Evolutionary conservation across 2,113 vertebrate species (phyloP).

Genomic region (Tiliqua scincoides): DNA sequence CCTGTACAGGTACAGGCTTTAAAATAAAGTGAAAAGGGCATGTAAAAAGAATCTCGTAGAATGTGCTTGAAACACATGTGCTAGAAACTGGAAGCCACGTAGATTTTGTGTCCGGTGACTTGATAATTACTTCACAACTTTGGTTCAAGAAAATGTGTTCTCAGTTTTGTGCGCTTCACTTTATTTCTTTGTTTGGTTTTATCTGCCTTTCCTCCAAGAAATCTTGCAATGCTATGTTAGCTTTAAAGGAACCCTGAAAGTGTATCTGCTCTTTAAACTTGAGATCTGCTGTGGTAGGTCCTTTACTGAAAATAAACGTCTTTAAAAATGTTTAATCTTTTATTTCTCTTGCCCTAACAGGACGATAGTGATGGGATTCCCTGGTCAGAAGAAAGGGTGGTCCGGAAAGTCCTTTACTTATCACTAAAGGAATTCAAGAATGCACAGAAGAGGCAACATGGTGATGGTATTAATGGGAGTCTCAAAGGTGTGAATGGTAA

Average conservation of each 20-base stretch:
- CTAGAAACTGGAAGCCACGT: background rate
- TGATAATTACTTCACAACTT: background rate
- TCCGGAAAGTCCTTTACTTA: constrained; percentile 98
- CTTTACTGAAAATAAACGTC: background rate
- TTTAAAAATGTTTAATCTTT: constrained; percentile 20
- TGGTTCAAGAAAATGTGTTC: background rate
- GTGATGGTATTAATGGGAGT: constrained; percentile 84
- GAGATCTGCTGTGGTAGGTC: background rate
- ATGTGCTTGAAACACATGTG: background rate
- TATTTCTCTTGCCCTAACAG: constrained; percentile 69
- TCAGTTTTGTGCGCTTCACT: background rate
- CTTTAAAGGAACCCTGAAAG: background rate
- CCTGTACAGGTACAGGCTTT: too few relatives aligned
- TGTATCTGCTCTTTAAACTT: constrained; percentile 10
- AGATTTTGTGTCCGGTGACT: background rate
- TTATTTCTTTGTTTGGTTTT: background rate
- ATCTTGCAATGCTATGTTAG: background rate
- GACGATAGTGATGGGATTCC: constrained; percentile 99
- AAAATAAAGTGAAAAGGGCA: background rate
- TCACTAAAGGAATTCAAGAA: constrained; percentile 99
- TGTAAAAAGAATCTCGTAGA: background rate
- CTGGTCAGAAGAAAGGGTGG: constrained; percentile 99
- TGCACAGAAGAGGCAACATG: constrained; percentile 93
- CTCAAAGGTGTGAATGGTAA: constrained; percentile 89
- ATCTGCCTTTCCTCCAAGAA: background rate